phyloP scores from a whole-genome alignment of 2,113 vertebrate species.

The Agelaius phoeniceus region DNA sequence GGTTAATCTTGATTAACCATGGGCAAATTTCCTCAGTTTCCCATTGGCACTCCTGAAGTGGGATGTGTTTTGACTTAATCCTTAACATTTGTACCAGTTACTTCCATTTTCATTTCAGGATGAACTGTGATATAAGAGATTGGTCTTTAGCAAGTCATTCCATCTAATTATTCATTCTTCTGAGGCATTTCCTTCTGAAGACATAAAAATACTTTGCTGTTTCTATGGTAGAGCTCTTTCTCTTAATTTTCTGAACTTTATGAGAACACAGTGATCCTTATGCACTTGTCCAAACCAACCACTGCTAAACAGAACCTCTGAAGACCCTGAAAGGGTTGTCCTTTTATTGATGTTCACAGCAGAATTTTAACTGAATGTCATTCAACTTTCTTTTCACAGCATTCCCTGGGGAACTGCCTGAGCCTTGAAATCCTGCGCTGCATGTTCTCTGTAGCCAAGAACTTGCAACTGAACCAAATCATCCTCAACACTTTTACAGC shows the following conservation, averaged over 20 bases:
- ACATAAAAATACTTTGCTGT: background rate
- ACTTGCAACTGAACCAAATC: constrained; percentile 8
- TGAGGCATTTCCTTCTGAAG: background rate
- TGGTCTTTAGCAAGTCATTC: background rate
- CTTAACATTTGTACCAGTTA: background rate
- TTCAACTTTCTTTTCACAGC: background rate
- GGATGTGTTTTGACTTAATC: background rate
- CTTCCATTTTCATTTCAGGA: background rate
- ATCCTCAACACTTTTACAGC: background rate
- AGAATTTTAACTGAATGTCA: background rate
- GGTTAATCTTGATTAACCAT: background rate
- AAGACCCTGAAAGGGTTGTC: background rate
- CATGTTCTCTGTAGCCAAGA: background rate
- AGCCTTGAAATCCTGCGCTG: background rate
- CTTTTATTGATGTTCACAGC: background rate
- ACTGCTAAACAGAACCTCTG: background rate
- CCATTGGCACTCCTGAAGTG: background rate
- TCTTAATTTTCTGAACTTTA: background rate
- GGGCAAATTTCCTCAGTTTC: background rate
- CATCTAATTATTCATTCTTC: background rate
- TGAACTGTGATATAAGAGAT: background rate
- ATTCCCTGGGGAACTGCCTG: background rate
- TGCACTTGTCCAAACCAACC: background rate
- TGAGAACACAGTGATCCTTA: background rate
- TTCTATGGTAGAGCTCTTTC: background rate